phyloP scores from a whole-genome alignment of 2,888 invertebrate genomes.

The Xestia c-nigrum region DNA sequence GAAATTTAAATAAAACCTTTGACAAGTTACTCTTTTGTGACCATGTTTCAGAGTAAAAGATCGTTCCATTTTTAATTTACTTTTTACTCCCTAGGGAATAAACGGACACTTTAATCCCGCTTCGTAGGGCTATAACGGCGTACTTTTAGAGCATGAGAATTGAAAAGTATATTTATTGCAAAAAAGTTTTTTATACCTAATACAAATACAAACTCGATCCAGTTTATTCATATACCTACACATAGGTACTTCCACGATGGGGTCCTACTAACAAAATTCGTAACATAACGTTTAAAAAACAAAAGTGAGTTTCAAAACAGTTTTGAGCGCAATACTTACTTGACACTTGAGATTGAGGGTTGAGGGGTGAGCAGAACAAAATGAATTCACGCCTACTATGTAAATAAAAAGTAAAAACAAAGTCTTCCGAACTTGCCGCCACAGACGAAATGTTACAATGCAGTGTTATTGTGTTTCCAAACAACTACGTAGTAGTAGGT shows the following conservation, averaged over 20 bases:
- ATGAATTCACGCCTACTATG: too few relatives aligned
- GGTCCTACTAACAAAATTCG: background rate
- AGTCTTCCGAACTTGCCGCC: slow-evolving; percentile 3
- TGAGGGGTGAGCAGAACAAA: background rate
- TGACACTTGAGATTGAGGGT: background rate
- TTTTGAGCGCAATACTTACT: background rate
- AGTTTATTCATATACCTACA: background rate
- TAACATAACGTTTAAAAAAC: background rate
- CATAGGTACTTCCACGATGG: background rate
- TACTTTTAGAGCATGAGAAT: too few relatives aligned
- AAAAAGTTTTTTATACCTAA: too few relatives aligned
- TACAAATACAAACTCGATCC: background rate
- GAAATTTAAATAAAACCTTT: too few relatives aligned
- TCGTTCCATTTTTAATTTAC: too few relatives aligned
- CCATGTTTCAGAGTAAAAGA: too few relatives aligned
- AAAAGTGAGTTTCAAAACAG: background rate
- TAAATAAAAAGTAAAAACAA: background rate
- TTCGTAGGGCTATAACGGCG: too few relatives aligned
- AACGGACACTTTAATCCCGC: too few relatives aligned
- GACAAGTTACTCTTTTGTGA: too few relatives aligned
- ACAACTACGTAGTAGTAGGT: background rate
- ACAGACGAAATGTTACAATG: background rate
- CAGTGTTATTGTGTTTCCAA: background rate
- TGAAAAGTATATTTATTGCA: too few relatives aligned
- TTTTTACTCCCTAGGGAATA: too few relatives aligned